Evolutionary conservation across 2,113 vertebrate species (phyloP).

Genomic region (Ochotona princeps): DNA sequence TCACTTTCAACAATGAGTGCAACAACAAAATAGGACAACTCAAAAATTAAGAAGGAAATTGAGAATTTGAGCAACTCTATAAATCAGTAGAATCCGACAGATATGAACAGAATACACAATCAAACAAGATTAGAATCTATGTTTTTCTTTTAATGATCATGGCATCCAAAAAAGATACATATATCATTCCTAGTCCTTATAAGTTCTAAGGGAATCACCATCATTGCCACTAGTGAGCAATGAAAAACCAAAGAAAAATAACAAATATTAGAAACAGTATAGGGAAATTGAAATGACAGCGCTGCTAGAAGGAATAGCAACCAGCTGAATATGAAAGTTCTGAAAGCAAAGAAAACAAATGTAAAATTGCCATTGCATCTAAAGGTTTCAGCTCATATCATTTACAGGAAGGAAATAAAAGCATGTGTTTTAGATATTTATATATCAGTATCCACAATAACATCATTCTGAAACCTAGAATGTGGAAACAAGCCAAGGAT

Average conservation of each 20-base stretch:
- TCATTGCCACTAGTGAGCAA: not conserved
- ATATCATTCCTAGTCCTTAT: not conserved
- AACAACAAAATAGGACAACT: not conserved
- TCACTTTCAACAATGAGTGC: not conserved
- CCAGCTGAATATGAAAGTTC: not conserved
- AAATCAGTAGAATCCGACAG: not conserved
- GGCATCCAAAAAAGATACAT: not conserved
- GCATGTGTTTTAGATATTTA: not conserved
- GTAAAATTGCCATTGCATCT: not conserved
- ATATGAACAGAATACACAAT: not conserved
- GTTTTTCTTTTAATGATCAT: not conserved
- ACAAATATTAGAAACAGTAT: not conserved
- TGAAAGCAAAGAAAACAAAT: not conserved
- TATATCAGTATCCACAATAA: not conserved
- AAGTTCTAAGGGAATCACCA: not conserved
- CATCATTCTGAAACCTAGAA: not conserved
- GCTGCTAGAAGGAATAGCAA: not conserved
- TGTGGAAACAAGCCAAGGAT: not conserved
- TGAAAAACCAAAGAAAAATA: not conserved
- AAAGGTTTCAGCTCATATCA: not conserved
- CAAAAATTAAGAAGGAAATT: not conserved
- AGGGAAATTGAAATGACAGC: not conserved
- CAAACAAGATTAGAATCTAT: not conserved
- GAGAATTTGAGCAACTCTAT: not conserved
- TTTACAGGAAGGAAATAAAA: not conserved